Evolutionary conservation across 2,888 invertebrate species (phyloP).

Genomic region (Ephialtes manifestator): DNA sequence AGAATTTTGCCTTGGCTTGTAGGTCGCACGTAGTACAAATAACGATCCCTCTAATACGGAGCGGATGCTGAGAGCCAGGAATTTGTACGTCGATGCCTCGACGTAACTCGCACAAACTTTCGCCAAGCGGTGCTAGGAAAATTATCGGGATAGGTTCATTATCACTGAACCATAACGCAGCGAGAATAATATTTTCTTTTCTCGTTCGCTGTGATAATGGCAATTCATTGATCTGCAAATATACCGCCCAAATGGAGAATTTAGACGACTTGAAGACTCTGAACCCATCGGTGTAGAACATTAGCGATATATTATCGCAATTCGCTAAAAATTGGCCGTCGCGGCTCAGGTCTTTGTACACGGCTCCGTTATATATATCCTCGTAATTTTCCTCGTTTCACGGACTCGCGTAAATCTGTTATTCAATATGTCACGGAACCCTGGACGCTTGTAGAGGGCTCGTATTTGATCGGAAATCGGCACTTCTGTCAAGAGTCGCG

Average conservation of each 20-base stretch:
- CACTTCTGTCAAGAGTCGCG: not conserved
- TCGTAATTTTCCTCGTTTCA: conserved; percentile 21
- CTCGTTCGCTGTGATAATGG: not conserved
- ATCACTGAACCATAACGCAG: conserved; percentile 10
- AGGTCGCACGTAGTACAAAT: conserved; percentile 14
- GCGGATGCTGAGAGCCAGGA: not conserved
- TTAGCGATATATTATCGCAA: conserved; percentile 8
- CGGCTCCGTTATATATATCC: conserved; percentile 50
- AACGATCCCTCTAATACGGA: not conserved
- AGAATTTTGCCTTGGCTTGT: not conserved
- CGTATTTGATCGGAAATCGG: conserved; percentile 56
- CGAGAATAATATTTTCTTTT: conserved; percentile 24
- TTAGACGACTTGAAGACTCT: conserved; percentile 13
- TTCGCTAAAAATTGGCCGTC: not conserved
- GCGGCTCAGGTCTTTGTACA: conserved; percentile 36
- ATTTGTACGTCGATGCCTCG: conserved; percentile 1
- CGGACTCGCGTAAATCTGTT: conserved; percentile 4
- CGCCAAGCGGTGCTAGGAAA: not conserved
- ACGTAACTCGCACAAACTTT: not conserved
- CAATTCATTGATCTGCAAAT: conserved; percentile 17
- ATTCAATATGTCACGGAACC: conserved; percentile 45
- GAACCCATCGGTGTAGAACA: conserved; percentile 12
- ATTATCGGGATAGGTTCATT: not conserved
- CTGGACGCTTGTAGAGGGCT: conserved; percentile 53
- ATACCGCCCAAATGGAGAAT: conserved; percentile 19